Evolutionary conservation across 1,140 invertebrate genomes (phyloP).

Genomic region (Macrotrachela quadricornifera): DNA sequence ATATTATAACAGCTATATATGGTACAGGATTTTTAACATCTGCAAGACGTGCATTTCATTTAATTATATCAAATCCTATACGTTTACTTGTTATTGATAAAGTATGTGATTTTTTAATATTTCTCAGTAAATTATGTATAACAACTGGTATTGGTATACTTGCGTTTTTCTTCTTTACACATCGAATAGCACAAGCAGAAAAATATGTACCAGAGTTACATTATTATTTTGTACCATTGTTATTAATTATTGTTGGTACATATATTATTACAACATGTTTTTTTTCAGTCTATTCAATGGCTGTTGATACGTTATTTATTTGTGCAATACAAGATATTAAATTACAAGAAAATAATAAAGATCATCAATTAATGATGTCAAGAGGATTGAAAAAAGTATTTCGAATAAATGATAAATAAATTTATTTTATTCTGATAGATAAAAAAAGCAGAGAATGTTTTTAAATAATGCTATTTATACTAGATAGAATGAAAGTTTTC

Average conservation of each 20-base stretch:
- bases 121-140: constrained; percentile 62
- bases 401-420: no score
- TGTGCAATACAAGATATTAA: constrained; percentile 73
- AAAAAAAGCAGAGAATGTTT: no score
- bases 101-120: constrained; percentile 70
- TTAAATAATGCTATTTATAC: no score
- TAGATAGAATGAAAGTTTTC: no score
- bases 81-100: constrained; percentile 70
- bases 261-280: constrained; percentile 62
- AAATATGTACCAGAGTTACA: constrained; percentile 5
- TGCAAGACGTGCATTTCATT: constrained; percentile 62
- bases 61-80: constrained; percentile 63
- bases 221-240: constrained; percentile 6
- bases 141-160: constrained; percentile 41
- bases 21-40: constrained; percentile 73
- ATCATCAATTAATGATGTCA: no score
- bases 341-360: constrained; percentile 65
- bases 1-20: constrained; percentile 45
- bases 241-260: constrained; percentile 14
- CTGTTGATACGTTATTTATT: constrained; percentile 78
- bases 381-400: no score
- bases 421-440: no score
- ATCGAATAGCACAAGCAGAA: constrained; percentile 11
- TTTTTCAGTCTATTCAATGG: constrained; percentile 79
- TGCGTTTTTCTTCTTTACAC: constrained; percentile 4